Evolutionary conservation across 2,797 vertebrate genomes (phyloP).

Genomic region (Potorous gilbertii): DNA sequence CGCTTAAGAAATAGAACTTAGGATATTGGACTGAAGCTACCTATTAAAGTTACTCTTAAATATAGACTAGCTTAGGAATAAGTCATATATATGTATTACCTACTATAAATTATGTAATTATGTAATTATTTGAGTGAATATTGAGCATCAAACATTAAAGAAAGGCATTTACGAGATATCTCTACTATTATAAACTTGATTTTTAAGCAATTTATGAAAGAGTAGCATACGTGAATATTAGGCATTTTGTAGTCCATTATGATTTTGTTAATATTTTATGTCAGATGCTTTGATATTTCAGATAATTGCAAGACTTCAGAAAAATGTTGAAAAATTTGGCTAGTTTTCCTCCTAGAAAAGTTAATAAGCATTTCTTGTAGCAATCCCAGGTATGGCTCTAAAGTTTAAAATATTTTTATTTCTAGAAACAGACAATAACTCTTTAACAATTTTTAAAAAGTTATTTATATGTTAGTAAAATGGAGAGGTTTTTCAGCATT

Average conservation of each 20-base stretch:
- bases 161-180: neutral
- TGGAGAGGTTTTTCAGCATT: conserved; percentile 1
- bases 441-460: conserved; percentile 14
- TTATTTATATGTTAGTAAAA: conserved; percentile 50
- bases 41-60: neutral
- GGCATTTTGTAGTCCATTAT: conserved; percentile 26
- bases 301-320: conserved; percentile 26
- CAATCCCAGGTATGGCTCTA: conserved; percentile 18
- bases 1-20: conserved; percentile 2
- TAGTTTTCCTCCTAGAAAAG: neutral
- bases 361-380: neutral
- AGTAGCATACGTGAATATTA: neutral
- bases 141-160: neutral
- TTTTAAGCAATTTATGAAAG: neutral
- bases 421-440: conserved; percentile 34
- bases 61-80: neutral
- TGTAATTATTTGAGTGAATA: neutral
- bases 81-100: neutral
- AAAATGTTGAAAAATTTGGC: conserved; percentile 25
- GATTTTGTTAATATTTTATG: conserved; percentile 38
- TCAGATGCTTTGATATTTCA: conserved; percentile 11
- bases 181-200: neutral
- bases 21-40: neutral
- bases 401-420: conserved; percentile 36
- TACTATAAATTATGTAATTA: neutral